Evolutionary conservation across 2,113 vertebrate species (phyloP).

Genomic region (Blennius ocellaris): DNA sequence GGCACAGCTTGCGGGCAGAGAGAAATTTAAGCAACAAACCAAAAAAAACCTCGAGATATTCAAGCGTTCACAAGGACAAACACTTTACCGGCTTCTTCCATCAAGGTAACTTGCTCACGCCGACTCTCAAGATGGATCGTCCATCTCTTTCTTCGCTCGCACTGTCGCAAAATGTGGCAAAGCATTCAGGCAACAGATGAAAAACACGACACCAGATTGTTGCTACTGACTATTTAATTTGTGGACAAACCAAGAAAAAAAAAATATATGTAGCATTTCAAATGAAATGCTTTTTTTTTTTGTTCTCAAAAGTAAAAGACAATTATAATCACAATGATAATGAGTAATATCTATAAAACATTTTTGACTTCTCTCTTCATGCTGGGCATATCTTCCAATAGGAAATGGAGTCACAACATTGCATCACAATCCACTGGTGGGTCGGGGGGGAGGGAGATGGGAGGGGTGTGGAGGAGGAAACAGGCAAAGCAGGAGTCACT

Average conservation of each 20-base stretch:
- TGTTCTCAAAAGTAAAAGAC: slow-evolving; percentile 71
- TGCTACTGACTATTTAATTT: slow-evolving; percentile 85
- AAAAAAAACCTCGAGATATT: slow-evolving; percentile 11
- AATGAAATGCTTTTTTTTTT: slow-evolving; percentile 72
- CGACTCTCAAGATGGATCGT: neutral
- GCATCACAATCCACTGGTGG: slow-evolving; percentile 81
- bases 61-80: slow-evolving; percentile 27
- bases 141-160: too few species aligned
- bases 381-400: slow-evolving; percentile 79
- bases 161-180: neutral
- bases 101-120: slow-evolving; percentile 19
- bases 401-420: slow-evolving; percentile 79
- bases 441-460: slow-evolving; percentile 33
- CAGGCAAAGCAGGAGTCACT: slow-evolving; percentile 60
- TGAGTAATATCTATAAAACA: slow-evolving; percentile 82
- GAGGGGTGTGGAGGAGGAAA: slow-evolving; percentile 63
- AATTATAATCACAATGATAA: slow-evolving; percentile 73
- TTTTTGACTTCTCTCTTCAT: slow-evolving; percentile 81
- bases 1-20: neutral
- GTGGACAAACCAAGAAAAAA: slow-evolving; percentile 80
- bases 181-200: slow-evolving; percentile 7
- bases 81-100: neutral
- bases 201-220: slow-evolving; percentile 47
- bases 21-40: neutral
- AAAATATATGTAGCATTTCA: slow-evolving; percentile 82